phyloP scores from a whole-genome alignment of 2,113 vertebrate genomes.

The Piaya cayana region DNA sequence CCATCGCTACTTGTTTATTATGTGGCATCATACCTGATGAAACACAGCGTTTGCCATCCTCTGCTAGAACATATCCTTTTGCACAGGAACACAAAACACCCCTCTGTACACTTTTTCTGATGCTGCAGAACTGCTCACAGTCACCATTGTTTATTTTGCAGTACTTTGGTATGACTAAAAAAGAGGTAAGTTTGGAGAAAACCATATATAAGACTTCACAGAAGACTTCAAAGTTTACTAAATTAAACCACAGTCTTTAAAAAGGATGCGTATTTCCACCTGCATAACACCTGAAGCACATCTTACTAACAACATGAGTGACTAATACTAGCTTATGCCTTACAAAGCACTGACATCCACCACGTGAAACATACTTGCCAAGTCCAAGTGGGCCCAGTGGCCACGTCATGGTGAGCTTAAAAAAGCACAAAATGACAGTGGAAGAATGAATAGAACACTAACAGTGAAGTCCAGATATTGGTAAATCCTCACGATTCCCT shows the following conservation, averaged over 20 bases:
- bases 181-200: not conserved
- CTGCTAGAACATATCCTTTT: constrained; percentile 80
- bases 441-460: not conserved
- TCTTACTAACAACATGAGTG: not conserved
- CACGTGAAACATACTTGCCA: rapidly evolving
- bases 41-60: constrained; percentile 80
- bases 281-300: not conserved
- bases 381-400: not conserved
- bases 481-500: not conserved
- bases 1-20: not conserved
- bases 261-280: not conserved
- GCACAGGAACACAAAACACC: constrained; percentile 82
- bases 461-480: not conserved
- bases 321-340: not conserved
- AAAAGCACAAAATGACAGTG: not conserved
- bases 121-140: constrained; percentile 88
- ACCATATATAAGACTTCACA: not conserved
- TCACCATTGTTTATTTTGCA: constrained; percentile 88
- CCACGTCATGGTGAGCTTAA: not conserved
- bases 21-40: constrained; percentile 74
- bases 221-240: not conserved
- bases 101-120: constrained; percentile 15
- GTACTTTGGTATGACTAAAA: constrained; percentile 77
- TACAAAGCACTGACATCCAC: not conserved
- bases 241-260: not conserved